Evolutionary conservation across 2,113 vertebrate genomes (phyloP).

Genomic region (Coptodon rendalli): DNA sequence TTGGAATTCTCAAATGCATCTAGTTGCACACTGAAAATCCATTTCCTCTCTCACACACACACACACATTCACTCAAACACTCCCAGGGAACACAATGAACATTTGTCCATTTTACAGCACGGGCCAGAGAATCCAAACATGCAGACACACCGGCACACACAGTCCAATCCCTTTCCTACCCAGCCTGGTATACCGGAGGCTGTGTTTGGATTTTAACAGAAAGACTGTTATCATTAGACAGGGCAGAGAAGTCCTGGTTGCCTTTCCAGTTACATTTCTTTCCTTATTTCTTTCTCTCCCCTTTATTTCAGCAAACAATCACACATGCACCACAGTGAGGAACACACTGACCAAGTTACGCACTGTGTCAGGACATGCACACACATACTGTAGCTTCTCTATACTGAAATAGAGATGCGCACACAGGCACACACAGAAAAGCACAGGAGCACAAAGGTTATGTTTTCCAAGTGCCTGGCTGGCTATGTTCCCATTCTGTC

Average conservation of each 20-base stretch:
- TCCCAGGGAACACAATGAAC: background rate
- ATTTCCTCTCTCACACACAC: background rate
- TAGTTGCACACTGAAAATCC: background rate
- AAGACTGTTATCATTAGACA: background rate
- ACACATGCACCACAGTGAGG: background rate
- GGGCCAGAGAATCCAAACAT: background rate
- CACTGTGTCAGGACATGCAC: background rate
- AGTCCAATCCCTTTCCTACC: background rate
- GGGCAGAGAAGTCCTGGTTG: background rate
- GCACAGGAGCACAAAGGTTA: background rate
- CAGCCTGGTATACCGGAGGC: background rate
- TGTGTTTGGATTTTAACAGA: background rate
- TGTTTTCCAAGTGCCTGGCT: slow-evolving; percentile 22
- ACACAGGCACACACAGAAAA: background rate
- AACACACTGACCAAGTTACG: background rate
- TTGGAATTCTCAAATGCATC: background rate
- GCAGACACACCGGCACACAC: background rate
- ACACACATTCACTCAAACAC: background rate
- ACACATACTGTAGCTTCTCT: background rate
- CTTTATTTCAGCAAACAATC: background rate
- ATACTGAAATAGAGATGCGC: background rate
- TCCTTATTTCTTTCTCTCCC: background rate
- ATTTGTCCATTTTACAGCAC: background rate
- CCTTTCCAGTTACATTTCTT: background rate
- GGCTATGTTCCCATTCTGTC: background rate